A percentile compares a stretch with the other conserved stretches of the same genome.
Evolutionary conservation across 2,888 invertebrate genomes (phyloP).

Genomic region (Orgyia antiqua): DNA sequence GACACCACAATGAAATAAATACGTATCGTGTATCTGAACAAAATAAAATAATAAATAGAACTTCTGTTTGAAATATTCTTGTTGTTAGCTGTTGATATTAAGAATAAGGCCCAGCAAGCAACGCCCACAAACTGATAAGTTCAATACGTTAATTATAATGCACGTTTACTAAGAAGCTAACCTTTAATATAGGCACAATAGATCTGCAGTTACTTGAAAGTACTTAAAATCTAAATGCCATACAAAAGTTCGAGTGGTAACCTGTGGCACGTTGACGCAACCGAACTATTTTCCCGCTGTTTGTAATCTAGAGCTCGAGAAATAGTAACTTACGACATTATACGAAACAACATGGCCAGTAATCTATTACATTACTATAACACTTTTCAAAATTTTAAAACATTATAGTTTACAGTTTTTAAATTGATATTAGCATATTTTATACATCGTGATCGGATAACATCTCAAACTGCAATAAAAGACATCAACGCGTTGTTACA

Average conservation of each 20-base stretch:
- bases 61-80: too few relatives aligned
- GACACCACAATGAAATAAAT: too few relatives aligned
- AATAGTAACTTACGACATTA: slow-evolving; percentile 27
- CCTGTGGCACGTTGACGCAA: slow-evolving; percentile 26
- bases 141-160: too few relatives aligned
- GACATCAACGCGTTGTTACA: slow-evolving; percentile 4
- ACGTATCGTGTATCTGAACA: too few relatives aligned
- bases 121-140: too few relatives aligned
- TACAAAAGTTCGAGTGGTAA: slow-evolving; percentile 23
- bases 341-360: slow-evolving; percentile 19
- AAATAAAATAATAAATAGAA: too few relatives aligned
- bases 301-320: slow-evolving; percentile 30
- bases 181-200: slow-evolving; percentile 24
- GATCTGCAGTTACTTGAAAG: slow-evolving; percentile 10
- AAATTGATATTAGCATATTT: background rate
- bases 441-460: slow-evolving; percentile 1
- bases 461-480: slow-evolving; percentile 4
- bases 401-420: slow-evolving; percentile 1
- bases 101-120: too few relatives aligned
- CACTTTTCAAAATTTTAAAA: slow-evolving; percentile 11
- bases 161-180: slow-evolving; percentile 14
- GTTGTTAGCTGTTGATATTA: too few relatives aligned
- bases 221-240: slow-evolving; percentile 22
- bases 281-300: slow-evolving; percentile 25
- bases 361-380: slow-evolving; percentile 21